Conservation (phyloP, 1,140 invertebrate species). For the Atta texana region DNA sequence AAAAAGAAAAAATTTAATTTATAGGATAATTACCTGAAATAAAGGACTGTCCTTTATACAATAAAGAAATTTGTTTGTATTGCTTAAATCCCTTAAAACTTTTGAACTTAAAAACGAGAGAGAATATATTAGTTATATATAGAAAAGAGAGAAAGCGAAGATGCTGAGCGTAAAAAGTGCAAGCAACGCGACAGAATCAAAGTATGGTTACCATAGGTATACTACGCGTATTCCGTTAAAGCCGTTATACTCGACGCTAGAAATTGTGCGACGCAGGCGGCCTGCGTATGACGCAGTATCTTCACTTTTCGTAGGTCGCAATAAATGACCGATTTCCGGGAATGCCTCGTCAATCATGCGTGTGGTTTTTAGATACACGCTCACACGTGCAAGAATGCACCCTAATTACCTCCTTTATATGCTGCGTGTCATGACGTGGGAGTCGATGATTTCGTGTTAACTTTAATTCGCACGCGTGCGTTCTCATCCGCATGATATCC, state of each 20-base stretch:
- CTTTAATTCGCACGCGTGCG: neutral
- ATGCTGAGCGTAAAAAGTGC: too few species aligned
- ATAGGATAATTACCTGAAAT: too few species aligned
- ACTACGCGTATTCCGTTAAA: too few species aligned
- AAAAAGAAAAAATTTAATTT: too few species aligned
- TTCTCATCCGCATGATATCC: neutral
- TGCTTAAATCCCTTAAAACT: too few species aligned
- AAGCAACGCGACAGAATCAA: too few species aligned
- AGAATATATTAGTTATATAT: too few species aligned
- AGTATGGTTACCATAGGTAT: too few species aligned
- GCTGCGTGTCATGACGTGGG: conserved; percentile 8
- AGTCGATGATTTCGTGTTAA: conserved; percentile 11
- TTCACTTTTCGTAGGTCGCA: neutral
- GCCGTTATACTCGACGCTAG: neutral
- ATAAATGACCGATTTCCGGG: conserved; percentile 4
- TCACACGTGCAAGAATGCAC: conserved; percentile 39
- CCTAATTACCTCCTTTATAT: conserved; percentile 40
- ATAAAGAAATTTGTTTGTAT: too few species aligned
- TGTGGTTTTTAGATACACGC: neutral
- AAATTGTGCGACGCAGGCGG: neutral
- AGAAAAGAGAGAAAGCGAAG: too few species aligned
- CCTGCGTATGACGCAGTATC: neutral
- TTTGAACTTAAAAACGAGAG: too few species aligned
- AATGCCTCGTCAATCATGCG: conserved; percentile 12
- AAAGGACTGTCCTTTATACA: too few species aligned